Evolutionary conservation across 2,888 invertebrate species (phyloP).

Genomic region (Liopterus haemorrhoidalis): DNA sequence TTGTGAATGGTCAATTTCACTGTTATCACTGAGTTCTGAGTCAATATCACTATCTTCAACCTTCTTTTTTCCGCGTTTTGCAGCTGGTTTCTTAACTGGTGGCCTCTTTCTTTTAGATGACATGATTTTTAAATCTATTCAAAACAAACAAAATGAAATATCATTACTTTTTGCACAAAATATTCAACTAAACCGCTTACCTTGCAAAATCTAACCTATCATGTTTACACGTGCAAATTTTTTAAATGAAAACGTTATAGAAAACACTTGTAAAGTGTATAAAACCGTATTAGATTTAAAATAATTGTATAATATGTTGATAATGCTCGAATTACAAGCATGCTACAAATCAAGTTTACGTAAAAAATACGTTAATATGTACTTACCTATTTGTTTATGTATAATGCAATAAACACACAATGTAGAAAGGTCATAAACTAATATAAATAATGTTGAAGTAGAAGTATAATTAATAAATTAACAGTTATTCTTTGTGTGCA

Average conservation of each 20-base stretch:
- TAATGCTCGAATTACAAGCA: too few relatives aligned
- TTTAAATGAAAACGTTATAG: too few relatives aligned
- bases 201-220: slow-evolving; percentile 14
- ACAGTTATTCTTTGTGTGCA: too few relatives aligned
- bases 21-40: slow-evolving; percentile 44
- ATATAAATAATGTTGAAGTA: too few relatives aligned
- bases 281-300: slow-evolving; percentile 1
- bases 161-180: too few relatives aligned
- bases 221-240: slow-evolving; percentile 16
- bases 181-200: slow-evolving; percentile 3
- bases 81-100: slow-evolving; percentile 39
- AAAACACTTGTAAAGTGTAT: too few relatives aligned
- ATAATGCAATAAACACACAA: too few relatives aligned
- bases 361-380: too few relatives aligned
- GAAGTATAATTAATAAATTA: too few relatives aligned
- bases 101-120: slow-evolving; percentile 43
- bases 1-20: slow-evolving; percentile 41
- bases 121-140: slow-evolving; percentile 30
- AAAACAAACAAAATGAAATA: slow-evolving; percentile 2
- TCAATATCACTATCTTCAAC: slow-evolving; percentile 44
- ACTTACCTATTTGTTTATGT: too few relatives aligned
- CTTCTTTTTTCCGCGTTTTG: slow-evolving; percentile 42
- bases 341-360: too few relatives aligned
- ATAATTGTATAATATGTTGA: background rate
- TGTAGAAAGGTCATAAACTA: too few relatives aligned